Conservation (phyloP, 2,797 vertebrate genomes). For the Babyrousa celebensis region DNA sequence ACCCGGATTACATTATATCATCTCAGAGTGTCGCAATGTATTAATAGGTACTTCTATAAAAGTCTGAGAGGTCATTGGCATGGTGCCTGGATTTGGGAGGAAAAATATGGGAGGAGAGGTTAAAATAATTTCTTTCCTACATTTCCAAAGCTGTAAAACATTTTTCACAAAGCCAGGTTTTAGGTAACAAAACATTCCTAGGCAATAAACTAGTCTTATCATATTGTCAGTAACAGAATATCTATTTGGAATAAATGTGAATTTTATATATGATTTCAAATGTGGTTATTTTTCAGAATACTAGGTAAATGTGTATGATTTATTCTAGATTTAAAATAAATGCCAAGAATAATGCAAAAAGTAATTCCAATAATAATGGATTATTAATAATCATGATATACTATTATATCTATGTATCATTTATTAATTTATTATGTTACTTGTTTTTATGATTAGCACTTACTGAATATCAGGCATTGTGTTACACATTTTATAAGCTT, state of each 20-base stretch:
- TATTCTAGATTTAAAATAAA: constrained; percentile 31
- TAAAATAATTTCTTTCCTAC: constrained; percentile 42
- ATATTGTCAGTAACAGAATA: background rate
- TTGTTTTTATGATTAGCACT: background rate
- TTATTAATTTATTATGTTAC: background rate
- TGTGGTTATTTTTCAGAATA: background rate
- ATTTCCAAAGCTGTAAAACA: background rate
- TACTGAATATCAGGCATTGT: background rate
- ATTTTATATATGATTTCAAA: constrained; percentile 9
- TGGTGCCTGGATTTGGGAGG: background rate
- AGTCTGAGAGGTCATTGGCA: constrained; percentile 26
- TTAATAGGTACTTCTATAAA: constrained; percentile 47
- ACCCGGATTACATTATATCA: background rate
- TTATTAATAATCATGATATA: background rate
- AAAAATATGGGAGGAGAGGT: constrained; percentile 16
- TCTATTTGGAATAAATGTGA: background rate
- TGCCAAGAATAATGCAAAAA: background rate
- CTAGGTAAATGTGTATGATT: background rate
- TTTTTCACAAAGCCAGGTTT: constrained; percentile 13
- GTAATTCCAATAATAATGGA: background rate
- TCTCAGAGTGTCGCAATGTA: background rate
- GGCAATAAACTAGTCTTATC: background rate
- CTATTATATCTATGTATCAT: background rate
- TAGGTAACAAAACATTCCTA: background rate
- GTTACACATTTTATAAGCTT: background rate